phyloP scores from a whole-genome alignment of 2,888 invertebrate genomes.

The Ochropleura plecta region DNA sequence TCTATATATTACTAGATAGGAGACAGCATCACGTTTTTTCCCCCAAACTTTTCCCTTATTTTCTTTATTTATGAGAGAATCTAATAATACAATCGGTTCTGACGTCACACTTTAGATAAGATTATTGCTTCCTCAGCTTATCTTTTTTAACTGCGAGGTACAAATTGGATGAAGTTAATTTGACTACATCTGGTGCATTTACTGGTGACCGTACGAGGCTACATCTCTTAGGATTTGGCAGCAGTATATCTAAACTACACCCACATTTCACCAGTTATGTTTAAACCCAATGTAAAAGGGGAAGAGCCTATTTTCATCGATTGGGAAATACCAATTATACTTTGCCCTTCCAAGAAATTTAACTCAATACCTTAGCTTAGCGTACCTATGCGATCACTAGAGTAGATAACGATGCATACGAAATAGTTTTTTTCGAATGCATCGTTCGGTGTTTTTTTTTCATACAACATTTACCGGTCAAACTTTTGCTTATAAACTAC shows the following conservation, averaged over 20 bases:
- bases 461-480: too few species aligned
- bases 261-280: neutral
- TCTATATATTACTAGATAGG: constrained; percentile 66
- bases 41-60: constrained; percentile 68
- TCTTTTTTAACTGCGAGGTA: constrained; percentile 56
- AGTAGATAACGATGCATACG: neutral
- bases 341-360: neutral
- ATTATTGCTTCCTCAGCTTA: constrained; percentile 56
- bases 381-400: neutral
- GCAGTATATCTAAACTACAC: too few species aligned
- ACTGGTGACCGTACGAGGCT: constrained; percentile 9
- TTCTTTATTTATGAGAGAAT: constrained; percentile 67
- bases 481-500: too few species aligned
- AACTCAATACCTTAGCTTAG: neutral
- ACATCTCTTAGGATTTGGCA: too few species aligned
- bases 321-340: neutral
- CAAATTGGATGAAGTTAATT: constrained; percentile 44
- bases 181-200: too few species aligned
- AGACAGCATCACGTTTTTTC: constrained; percentile 62
- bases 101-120: constrained; percentile 70
- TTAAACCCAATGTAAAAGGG: constrained; percentile 1
- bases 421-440: too few species aligned
- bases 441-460: too few species aligned
- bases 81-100: constrained; percentile 70
- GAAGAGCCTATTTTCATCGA: neutral